These are phyloP conservation scores for Lypha dubia DNA, from an alignment of 2,888 invertebrate species.

Conservation along the genomic window DNA sequence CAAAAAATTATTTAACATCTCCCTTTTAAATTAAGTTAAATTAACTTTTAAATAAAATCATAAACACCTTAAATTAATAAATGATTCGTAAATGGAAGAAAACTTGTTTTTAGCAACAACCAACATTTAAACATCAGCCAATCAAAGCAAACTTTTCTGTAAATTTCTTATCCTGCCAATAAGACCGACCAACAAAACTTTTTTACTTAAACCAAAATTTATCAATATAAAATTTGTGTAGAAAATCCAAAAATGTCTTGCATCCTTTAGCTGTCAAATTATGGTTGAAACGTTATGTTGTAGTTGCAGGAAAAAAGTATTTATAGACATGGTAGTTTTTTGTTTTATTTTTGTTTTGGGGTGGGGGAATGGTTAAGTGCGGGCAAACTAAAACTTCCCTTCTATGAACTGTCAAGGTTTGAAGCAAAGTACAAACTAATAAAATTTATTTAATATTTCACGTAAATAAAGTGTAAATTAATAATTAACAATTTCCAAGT, in stretches of 20 bases:
- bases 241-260: constrained; percentile 39
- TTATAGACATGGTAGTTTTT: not conserved
- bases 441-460: constrained; percentile 57
- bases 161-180: not conserved
- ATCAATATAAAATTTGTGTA: constrained; percentile 35
- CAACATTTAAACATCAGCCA: not conserved
- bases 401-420: constrained; percentile 21
- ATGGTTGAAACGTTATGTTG: constrained; percentile 1
- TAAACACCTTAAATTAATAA: not conserved
- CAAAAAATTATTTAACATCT: not conserved
- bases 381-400: too few relatives aligned
- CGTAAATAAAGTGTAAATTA: constrained; percentile 66
- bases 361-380: too few relatives aligned
- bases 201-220: constrained; percentile 8
- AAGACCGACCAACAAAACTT: not conserved
- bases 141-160: not conserved
- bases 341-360: not conserved
- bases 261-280: constrained; percentile 67
- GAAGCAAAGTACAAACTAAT: not conserved
- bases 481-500: constrained; percentile 62
- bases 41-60: not conserved
- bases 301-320: not conserved
- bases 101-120: not conserved
- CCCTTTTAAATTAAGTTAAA: not conserved
- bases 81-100: not conserved